A percentile compares a stretch with the other conserved stretches of the same genome.
phyloP scores from a whole-genome alignment of 2,113 vertebrate species.

The Prionailurus viverrinus region DNA sequence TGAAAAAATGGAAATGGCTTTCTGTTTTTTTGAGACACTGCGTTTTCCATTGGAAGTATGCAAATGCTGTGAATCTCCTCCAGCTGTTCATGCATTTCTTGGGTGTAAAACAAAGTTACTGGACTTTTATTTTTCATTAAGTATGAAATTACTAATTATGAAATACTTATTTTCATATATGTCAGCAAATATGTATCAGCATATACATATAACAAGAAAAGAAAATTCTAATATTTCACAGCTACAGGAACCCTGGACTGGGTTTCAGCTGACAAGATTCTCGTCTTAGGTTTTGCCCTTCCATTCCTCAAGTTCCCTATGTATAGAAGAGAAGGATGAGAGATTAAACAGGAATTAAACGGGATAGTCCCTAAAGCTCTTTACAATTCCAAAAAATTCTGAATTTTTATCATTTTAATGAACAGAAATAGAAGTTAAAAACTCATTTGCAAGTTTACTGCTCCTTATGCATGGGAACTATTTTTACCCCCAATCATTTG shows the following conservation, averaged over 20 bases:
- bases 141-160: constrained; percentile 46
- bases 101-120: not conserved
- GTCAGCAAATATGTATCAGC: not conserved
- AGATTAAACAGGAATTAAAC: not conserved
- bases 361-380: not conserved
- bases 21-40: not conserved
- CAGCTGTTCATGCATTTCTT: constrained; percentile 22
- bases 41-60: not conserved
- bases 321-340: not conserved
- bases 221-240: not conserved
- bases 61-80: not conserved
- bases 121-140: not conserved
- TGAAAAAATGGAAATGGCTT: not conserved
- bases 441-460: not conserved
- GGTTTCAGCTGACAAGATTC: not conserved
- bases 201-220: constrained; percentile 21
- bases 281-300: not conserved
- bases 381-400: not conserved
- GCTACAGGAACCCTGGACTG: not conserved
- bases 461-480: not conserved
- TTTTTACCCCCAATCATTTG: not conserved
- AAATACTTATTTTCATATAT: not conserved
- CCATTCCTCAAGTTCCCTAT: not conserved
- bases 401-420: constrained; percentile 18
- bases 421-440: not conserved